phyloP scores from a whole-genome alignment of 2,797 vertebrate genomes.

The Sphenopsis melanotis region DNA sequence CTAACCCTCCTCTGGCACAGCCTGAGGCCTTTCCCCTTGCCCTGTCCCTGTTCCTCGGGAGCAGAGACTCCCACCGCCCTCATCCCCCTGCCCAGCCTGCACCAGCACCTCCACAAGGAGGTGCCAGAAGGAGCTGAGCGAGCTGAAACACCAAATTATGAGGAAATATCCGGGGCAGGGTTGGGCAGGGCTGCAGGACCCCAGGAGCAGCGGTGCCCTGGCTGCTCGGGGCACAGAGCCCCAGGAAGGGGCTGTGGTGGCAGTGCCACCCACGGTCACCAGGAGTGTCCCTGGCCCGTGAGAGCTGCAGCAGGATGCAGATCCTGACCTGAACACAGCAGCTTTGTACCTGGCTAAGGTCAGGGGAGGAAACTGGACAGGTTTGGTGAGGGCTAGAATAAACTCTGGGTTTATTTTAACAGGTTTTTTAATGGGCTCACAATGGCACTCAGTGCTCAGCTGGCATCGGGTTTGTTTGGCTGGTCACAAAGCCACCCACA shows the following conservation, averaged over 20 bases:
- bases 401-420: not conserved
- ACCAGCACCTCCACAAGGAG: too few species aligned
- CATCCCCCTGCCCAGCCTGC: too few species aligned
- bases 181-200: rapidly evolving
- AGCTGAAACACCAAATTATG: rapidly evolving
- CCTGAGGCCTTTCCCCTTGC: not conserved
- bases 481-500: not conserved
- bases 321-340: not conserved
- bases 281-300: rapidly evolving
- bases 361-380: not conserved
- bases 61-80: not conserved
- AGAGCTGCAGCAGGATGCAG: not conserved
- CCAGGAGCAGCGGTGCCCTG: not conserved
- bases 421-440: not conserved
- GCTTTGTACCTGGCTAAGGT: not conserved
- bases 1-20: not conserved
- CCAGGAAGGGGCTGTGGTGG: rapidly evolving
- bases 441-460: not conserved
- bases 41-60: too few species aligned
- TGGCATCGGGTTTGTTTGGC: not conserved
- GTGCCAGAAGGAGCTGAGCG: not conserved
- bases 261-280: not conserved
- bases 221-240: not conserved
- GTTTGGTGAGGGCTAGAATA: not conserved
- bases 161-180: rapidly evolving